These are phyloP conservation scores for Plagiodera versicolora DNA, from an alignment of 2,888 invertebrate species.

Conservation along the genomic window DNA sequence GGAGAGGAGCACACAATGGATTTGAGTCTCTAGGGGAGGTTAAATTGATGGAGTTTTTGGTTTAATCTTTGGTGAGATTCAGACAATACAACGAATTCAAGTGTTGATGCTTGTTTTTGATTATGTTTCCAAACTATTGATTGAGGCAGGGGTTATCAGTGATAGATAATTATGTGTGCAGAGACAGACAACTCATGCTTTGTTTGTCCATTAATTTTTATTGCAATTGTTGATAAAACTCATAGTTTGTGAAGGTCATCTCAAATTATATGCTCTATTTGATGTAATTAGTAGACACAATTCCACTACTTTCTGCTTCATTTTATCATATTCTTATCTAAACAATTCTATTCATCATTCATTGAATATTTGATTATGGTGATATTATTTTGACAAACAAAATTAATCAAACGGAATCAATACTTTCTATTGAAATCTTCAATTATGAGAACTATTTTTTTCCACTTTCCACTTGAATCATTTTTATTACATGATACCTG, in stretches of 20 bases:
- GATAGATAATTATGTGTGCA: slow-evolving; percentile 6
- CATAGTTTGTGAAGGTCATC: not conserved
- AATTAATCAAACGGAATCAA: too few relatives aligned
- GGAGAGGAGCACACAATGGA: slow-evolving; percentile 28
- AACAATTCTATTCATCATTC: too few relatives aligned
- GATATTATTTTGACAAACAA: too few relatives aligned
- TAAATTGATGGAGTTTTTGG: slow-evolving; percentile 25
- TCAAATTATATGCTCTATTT: not conserved
- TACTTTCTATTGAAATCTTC: too few relatives aligned
- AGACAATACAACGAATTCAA: too few relatives aligned
- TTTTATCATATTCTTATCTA: slow-evolving; percentile 46
- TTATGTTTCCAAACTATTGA: not conserved
- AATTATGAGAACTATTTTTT: too few relatives aligned
- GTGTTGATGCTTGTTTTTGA: not conserved
- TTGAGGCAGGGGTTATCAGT: slow-evolving; percentile 5
- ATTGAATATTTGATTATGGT: too few relatives aligned
- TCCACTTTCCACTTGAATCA: too few relatives aligned
- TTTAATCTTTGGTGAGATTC: slow-evolving; percentile 38
- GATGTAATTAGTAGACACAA: not conserved
- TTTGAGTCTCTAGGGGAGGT: slow-evolving; percentile 38
- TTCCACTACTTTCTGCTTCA: not conserved
- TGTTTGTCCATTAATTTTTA: not conserved
- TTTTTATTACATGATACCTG: too few relatives aligned
- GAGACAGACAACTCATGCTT: not conserved
- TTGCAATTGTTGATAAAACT: not conserved